These are phyloP conservation scores for Trissolcus japonicus DNA, from an alignment of 2,888 invertebrate species.

Conservation along the genomic window DNA sequence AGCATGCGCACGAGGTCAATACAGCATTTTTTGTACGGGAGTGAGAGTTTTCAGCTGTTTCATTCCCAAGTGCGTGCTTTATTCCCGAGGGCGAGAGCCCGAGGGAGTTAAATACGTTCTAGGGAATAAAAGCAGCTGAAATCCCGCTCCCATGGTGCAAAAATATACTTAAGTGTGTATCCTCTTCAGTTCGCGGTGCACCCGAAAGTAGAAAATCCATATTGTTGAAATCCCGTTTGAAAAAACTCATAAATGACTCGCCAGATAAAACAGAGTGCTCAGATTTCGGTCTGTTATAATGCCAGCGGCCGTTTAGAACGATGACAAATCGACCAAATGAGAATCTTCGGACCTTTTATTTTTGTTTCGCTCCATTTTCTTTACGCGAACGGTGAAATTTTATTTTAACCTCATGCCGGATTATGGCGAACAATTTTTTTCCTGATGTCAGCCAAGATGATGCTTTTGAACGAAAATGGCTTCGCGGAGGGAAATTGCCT, in stretches of 20 bases:
- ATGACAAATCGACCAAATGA: constrained; percentile 24
- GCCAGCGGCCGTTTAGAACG: constrained; percentile 17
- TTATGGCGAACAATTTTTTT: neutral
- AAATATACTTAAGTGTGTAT: constrained; percentile 55
- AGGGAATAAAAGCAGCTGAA: no score
- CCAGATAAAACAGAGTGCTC: constrained; percentile 29
- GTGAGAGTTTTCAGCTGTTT: no score
- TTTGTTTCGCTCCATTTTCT: neutral
- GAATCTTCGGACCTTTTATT: constrained; percentile 3
- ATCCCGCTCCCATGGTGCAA: no score
- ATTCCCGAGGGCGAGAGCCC: no score
- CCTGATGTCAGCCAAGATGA: no score
- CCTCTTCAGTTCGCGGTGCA: constrained; percentile 23
- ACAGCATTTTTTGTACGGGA: no score
- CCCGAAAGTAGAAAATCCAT: constrained; percentile 42
- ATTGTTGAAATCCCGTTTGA: constrained; percentile 29
- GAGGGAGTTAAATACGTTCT: no score
- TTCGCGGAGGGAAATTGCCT: no score
- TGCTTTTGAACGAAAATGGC: no score
- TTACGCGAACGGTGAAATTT: neutral
- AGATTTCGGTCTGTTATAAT: constrained; percentile 38
- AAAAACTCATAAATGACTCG: constrained; percentile 35
- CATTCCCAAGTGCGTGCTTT: no score
- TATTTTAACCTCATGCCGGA: neutral
- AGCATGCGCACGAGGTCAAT: no score